A percentile compares a stretch with the other conserved stretches of the same genome.
phyloP scores from a whole-genome alignment of 1,140 invertebrate species.

The Amyelois transitella region DNA sequence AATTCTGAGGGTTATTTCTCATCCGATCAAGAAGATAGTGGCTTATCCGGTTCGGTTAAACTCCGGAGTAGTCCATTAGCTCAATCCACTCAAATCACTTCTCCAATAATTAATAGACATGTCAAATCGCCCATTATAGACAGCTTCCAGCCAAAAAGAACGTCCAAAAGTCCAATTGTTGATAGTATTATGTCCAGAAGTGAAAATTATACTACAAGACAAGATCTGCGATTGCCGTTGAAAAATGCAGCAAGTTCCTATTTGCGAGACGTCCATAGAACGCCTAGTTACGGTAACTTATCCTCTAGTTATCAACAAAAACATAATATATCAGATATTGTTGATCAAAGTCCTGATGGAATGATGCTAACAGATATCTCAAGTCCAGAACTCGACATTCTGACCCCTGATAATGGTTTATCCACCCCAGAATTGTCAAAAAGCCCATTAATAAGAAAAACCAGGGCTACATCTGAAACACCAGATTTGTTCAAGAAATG shows the following conservation, averaged over 20 bases:
- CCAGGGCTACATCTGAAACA: slow-evolving; percentile 50
- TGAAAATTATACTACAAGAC: slow-evolving; percentile 60
- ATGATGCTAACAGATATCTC: slow-evolving; percentile 74
- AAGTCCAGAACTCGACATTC: slow-evolving; percentile 76
- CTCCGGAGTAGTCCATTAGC: slow-evolving; percentile 49
- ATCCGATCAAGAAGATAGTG: slow-evolving; percentile 78
- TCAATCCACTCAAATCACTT: slow-evolving; percentile 41
- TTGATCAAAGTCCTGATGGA: slow-evolving; percentile 70
- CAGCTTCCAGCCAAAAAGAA: slow-evolving; percentile 44
- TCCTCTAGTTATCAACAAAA: slow-evolving; percentile 46
- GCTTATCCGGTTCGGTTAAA: slow-evolving; percentile 54
- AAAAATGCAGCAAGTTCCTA: slow-evolving; percentile 68
- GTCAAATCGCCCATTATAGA: slow-evolving; percentile 51
- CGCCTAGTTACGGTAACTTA: slow-evolving; percentile 53
- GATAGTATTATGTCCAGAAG: slow-evolving; percentile 73
- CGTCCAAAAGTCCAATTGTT: slow-evolving; percentile 71
- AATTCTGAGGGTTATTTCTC: slow-evolving; percentile 83
- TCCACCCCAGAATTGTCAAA: slow-evolving; percentile 56
- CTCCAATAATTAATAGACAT: slow-evolving; percentile 42
- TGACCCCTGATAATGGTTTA: slow-evolving; percentile 73
- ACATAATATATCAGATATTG: slow-evolving; percentile 50
- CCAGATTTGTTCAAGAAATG: slow-evolving; percentile 65
- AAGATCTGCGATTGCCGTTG: slow-evolving; percentile 69
- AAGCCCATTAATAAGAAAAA: slow-evolving; percentile 47
- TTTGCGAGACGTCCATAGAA: slow-evolving; percentile 55